Evolutionary conservation across 2,888 invertebrate species (phyloP), one percentile per base, ranked within the genome.

Genomic region (Sialis lutaria): DNA sequence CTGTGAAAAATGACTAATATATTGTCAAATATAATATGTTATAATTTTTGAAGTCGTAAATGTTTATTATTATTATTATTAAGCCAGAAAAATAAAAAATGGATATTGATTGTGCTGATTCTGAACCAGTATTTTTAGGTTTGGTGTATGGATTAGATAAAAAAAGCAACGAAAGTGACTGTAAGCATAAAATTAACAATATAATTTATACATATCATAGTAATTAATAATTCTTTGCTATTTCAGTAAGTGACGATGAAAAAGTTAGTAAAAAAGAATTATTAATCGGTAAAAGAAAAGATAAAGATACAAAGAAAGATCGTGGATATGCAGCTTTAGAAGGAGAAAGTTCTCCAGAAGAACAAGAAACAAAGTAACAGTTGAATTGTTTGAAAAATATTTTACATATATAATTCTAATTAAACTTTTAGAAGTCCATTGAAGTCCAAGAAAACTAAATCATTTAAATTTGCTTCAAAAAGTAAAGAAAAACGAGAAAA

Each of bases 341-440:
- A 65, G 92, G 91, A 40, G 90, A 90, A 64, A 91, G 92, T 59
- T 92, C 92, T 1, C 88, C 86, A 5, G 91, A 91, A 60, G 89
- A 89, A 57, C 87, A 86, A 39, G 88, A 87, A 65, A 79, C 81
- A 5, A 86, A 83, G 86, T 85, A 65, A 66, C 55, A 39, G 33
- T 51, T 5, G 30, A 33, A 2, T 9, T n/a, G 22, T 22, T 22
- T 22, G 22, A 22, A 22, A 22, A 22, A 22, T 22, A 22, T 22
- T 35, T 35, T 35, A 35, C 10, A 4, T 35, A 35, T 35, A 35
- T 35, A 35, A 35, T n/a, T 10, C 10, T n/a, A 35, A 35, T 9
- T 35, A 10, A 35, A 9, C 35, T n/a, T n/a, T 50, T 59, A 85
- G 79, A 69, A 88, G 84, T 67, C 87, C 81, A 45, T 83, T 82